These are phyloP conservation scores for Brachionus rotundiformis DNA, from an alignment of 1,140 invertebrate genomes.

Conservation along the genomic window DNA sequence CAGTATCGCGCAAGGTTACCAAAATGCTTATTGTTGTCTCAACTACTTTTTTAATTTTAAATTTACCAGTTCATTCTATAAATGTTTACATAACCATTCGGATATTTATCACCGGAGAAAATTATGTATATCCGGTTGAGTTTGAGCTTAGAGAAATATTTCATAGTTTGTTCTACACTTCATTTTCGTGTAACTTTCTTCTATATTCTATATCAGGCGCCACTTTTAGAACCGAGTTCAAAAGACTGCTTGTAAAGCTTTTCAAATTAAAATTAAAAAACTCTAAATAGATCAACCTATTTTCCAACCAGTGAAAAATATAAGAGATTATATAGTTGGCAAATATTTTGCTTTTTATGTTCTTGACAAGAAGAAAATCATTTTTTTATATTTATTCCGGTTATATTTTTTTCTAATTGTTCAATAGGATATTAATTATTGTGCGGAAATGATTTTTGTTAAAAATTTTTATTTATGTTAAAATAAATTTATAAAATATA, in stretches of 20 bases:
- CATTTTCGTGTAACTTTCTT: constrained; percentile 49
- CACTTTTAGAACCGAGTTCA: constrained; percentile 48
- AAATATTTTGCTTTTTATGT: not conserved
- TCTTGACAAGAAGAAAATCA: no score
- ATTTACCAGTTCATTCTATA: constrained; percentile 35
- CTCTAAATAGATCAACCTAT: not conserved
- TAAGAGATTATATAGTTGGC: not conserved
- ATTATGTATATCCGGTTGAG: not conserved
- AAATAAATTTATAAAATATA: not conserved
- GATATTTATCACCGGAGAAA: constrained; percentile 21
- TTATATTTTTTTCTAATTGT: not conserved
- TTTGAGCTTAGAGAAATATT: constrained; percentile 30
- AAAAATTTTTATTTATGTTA: not conserved
- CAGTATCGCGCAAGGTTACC: constrained; percentile 29
- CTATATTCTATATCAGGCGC: constrained; percentile 45
- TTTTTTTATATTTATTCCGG: not conserved
- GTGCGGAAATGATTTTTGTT: not conserved
- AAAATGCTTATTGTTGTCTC: constrained; percentile 49
- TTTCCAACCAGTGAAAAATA: not conserved
- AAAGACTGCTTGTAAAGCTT: not conserved
- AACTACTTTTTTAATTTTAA: constrained; percentile 47
- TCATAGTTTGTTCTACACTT: constrained; percentile 34
- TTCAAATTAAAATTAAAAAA: constrained; percentile 30
- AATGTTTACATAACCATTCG: constrained; percentile 40
- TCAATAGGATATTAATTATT: not conserved